Evolutionary conservation across 53 echinoderm and acorn worm genomes (phyloP).

Genomic region (Astropecten irregularis): DNA sequence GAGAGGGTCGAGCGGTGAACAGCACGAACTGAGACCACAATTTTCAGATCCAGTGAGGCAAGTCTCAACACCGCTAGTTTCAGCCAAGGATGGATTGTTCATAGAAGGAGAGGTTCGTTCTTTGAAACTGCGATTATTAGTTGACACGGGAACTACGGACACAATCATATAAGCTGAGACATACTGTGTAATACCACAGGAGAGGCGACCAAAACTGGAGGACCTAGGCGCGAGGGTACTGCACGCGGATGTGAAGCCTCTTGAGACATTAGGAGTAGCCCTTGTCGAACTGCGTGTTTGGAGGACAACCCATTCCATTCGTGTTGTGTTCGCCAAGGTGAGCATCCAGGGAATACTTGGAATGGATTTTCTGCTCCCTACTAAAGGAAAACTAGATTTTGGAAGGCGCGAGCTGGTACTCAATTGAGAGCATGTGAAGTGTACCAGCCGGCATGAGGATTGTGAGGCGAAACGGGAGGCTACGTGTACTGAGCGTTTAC

Average conservation of each 20-base stretch:
- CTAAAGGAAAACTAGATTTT: not conserved
- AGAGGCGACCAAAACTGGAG: conserved; percentile 23
- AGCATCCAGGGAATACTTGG: conserved; percentile 19
- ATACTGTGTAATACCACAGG: conserved; percentile 24
- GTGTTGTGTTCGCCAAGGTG: conserved; percentile 42
- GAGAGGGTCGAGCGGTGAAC: not conserved
- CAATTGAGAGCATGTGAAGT: not conserved
- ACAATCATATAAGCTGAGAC: conserved; percentile 42
- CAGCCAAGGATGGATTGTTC: not conserved
- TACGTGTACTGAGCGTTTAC: too few relatives aligned
- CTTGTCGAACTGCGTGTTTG: not conserved
- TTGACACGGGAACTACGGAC: conserved; percentile 49
- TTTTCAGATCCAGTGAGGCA: not conserved
- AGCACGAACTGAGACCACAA: not conserved
- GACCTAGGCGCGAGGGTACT: not conserved
- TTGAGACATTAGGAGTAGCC: conserved; percentile 30
- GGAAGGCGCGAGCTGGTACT: not conserved
- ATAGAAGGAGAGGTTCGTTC: not conserved
- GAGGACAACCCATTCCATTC: conserved; percentile 1
- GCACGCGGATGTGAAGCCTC: conserved; percentile 32
- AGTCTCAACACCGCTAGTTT: too few relatives aligned
- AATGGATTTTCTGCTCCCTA: conserved; percentile 4
- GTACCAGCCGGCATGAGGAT: not conserved
- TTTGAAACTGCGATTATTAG: too few relatives aligned
- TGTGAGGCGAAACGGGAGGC: too few relatives aligned